These are phyloP conservation scores for Cancer borealis DNA, from an alignment of 2,888 invertebrate species.

Conservation along the genomic window DNA sequence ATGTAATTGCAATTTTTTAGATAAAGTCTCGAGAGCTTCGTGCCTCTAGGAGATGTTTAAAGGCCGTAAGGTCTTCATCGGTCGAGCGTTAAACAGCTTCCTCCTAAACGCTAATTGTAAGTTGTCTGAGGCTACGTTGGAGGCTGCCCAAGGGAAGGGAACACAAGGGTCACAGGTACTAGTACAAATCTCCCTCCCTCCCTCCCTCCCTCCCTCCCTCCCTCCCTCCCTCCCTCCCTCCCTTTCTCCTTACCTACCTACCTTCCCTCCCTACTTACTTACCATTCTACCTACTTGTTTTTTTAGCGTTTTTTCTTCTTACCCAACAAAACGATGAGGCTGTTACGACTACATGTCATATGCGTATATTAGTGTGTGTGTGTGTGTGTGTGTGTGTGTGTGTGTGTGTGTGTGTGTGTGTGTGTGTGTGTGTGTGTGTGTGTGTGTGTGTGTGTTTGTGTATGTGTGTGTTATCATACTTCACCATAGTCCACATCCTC, in stretches of 20 bases:
- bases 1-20: neutral
- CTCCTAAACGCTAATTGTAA: neutral
- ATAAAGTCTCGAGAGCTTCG: neutral
- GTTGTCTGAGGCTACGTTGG: neutral
- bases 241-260: neutral
- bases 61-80: slow-evolving; percentile 8
- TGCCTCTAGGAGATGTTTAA: neutral
- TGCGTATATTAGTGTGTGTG: slow-evolving; percentile 54
- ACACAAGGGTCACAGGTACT: slow-evolving; percentile 8
- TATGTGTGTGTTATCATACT: too few relatives aligned
- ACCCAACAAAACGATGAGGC: neutral
- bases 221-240: neutral
- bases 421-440: neutral
- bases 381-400: slow-evolving; percentile 59
- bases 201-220: neutral
- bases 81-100: slow-evolving; percentile 7
- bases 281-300: neutral
- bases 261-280: too few relatives aligned
- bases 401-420: slow-evolving; percentile 51
- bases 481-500: too few relatives aligned
- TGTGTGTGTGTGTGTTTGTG: too few relatives aligned
- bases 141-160: neutral
- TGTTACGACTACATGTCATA: neutral
- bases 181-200: neutral
- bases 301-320: neutral